Evolutionary conservation across 1,140 invertebrate species (phyloP).

Genomic region (Cherax destructor): DNA sequence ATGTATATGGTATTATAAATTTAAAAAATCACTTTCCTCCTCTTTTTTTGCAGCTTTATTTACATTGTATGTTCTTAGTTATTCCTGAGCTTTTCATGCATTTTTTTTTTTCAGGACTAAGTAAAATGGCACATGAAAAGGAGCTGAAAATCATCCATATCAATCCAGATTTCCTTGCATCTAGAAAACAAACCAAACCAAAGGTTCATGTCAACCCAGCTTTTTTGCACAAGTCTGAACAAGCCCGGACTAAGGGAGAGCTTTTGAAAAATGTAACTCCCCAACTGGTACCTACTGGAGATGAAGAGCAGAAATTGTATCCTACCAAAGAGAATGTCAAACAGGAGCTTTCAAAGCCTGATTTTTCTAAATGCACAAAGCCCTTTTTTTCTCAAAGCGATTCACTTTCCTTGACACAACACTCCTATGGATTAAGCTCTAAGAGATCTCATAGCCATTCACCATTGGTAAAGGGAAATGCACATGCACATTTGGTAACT

Average conservation of each 20-base stretch:
- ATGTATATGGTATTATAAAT: too few relatives aligned
- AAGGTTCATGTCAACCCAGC: constrained; percentile 32
- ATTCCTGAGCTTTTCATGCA: too few relatives aligned
- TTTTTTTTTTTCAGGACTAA: not conserved
- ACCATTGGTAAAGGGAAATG: not conserved
- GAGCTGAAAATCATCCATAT: constrained; percentile 20
- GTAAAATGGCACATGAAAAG: not conserved
- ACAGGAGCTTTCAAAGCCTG: not conserved
- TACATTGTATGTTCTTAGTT: too few relatives aligned
- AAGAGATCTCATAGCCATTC: not conserved
- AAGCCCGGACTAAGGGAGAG: not conserved
- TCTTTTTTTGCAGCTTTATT: too few relatives aligned
- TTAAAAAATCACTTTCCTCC: too few relatives aligned
- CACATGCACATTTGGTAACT: not conserved
- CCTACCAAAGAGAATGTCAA: not conserved
- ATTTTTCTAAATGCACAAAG: too few relatives aligned
- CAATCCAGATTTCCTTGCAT: constrained; percentile 28
- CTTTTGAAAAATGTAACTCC: not conserved
- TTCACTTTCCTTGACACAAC: too few relatives aligned
- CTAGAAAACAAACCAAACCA: not conserved
- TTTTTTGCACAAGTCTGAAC: constrained; percentile 16
- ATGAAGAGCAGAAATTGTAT: not conserved
- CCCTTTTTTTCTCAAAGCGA: too few relatives aligned
- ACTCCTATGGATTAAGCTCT: not conserved
- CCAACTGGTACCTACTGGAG: not conserved